These are phyloP conservation scores for Sinocyclocheilus anophthalmus DNA, from an alignment of 2,113 vertebrate genomes.

Conservation along the genomic window DNA sequence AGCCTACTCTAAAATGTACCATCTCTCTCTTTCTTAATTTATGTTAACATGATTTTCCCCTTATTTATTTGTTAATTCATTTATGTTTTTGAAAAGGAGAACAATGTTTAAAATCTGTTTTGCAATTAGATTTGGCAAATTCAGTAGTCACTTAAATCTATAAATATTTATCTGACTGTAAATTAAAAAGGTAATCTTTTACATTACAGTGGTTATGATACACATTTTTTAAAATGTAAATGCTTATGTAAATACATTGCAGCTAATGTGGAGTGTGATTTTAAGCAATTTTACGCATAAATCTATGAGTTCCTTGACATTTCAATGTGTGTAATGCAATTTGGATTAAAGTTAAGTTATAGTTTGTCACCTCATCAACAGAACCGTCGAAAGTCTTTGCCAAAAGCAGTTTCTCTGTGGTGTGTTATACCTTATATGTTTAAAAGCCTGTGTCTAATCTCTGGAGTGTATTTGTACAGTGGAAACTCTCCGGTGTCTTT, in stretches of 20 bases:
- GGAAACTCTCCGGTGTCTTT: slow-evolving; percentile 27
- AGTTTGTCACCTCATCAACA: not conserved
- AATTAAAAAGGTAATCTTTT: not conserved
- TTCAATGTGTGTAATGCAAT: not conserved
- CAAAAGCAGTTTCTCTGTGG: not conserved
- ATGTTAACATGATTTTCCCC: not conserved
- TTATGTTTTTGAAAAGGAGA: not conserved
- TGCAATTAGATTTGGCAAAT: not conserved
- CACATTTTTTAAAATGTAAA: not conserved
- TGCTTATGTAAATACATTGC: not conserved
- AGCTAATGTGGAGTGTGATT: not conserved
- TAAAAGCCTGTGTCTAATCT: slow-evolving; percentile 9
- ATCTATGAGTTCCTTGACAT: not conserved
- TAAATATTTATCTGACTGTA: not conserved
- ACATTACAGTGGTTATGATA: not conserved
- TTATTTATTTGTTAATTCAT: not conserved
- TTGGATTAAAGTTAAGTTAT: not conserved
- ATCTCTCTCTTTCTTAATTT: not conserved
- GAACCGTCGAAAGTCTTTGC: not conserved
- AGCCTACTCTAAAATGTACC: not conserved
- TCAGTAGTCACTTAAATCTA: not conserved
- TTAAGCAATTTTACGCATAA: not conserved
- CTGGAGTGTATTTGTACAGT: slow-evolving; percentile 12
- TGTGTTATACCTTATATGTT: slow-evolving; percentile 26
- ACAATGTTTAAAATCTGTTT: not conserved